A percentile compares a stretch with the other conserved stretches of the same genome.
phyloP scores from a whole-genome alignment of 2,113 vertebrate species.

The Eidolon helvum region DNA sequence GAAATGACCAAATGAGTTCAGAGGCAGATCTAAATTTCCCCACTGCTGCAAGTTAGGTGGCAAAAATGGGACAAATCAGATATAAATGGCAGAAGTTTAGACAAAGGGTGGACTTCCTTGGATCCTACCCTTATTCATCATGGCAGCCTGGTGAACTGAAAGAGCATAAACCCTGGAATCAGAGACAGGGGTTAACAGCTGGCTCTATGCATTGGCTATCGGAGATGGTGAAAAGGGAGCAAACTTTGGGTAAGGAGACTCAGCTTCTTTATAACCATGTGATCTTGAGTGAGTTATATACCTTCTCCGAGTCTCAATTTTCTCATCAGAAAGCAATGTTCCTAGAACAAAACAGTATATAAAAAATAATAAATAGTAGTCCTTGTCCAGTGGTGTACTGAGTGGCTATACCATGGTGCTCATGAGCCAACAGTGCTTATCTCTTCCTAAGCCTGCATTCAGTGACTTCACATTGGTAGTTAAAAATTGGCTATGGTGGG shows the following conservation, averaged over 20 bases:
- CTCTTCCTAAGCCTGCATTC: neutral
- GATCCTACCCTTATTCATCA: neutral
- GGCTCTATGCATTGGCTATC: accelerated
- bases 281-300: neutral
- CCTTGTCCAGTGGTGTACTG: neutral
- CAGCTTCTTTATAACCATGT: neutral
- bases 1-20: neutral
- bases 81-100: neutral
- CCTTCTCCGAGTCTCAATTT: neutral
- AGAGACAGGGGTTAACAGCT: neutral
- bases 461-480: neutral
- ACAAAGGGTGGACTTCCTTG: neutral
- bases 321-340: neutral
- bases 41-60: neutral
- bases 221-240: neutral
- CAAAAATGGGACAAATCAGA: neutral
- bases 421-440: neutral
- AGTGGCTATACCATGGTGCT: neutral
- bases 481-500: neutral
- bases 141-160: no score
- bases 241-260: neutral
- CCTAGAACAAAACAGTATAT: neutral
- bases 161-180: neutral
- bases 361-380: neutral
- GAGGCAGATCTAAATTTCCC: neutral